Evolutionary conservation across 2,113 vertebrate genomes (phyloP).

Genomic region (Ctenomys sociabilis): DNA sequence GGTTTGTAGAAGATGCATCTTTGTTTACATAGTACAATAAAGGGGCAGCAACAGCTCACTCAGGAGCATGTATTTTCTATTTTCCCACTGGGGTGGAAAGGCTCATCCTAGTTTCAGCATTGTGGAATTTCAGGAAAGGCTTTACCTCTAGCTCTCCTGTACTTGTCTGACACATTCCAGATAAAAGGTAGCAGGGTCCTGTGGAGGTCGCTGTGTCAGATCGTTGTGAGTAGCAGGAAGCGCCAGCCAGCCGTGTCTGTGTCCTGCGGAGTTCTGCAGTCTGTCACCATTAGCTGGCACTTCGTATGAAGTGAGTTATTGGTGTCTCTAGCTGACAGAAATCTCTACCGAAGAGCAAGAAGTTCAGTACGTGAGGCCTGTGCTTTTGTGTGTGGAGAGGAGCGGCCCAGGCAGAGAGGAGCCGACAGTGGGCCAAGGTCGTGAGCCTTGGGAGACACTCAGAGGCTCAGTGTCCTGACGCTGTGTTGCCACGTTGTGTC

Average conservation of each 20-base stretch:
- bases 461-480: fast-evolving
- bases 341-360: background rate
- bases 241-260: background rate
- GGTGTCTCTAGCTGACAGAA: background rate
- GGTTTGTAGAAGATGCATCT: background rate
- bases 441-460: background rate
- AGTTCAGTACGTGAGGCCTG: background rate
- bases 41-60: background rate
- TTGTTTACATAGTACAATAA: background rate
- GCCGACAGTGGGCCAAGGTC: background rate
- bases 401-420: background rate
- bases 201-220: background rate
- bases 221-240: constrained; percentile 22
- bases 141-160: background rate
- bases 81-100: background rate
- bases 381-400: background rate
- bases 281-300: background rate
- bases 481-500: background rate
- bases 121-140: constrained; percentile 12
- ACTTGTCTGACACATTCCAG: background rate
- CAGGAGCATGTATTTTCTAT: background rate
- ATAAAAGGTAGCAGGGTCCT: background rate
- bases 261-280: background rate
- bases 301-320: background rate
- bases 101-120: background rate